Evolutionary conservation across 2,113 vertebrate species (phyloP), one percentile per base, ranked within the genome.

Genomic region (Epinephelus fuscoguttatus): DNA sequence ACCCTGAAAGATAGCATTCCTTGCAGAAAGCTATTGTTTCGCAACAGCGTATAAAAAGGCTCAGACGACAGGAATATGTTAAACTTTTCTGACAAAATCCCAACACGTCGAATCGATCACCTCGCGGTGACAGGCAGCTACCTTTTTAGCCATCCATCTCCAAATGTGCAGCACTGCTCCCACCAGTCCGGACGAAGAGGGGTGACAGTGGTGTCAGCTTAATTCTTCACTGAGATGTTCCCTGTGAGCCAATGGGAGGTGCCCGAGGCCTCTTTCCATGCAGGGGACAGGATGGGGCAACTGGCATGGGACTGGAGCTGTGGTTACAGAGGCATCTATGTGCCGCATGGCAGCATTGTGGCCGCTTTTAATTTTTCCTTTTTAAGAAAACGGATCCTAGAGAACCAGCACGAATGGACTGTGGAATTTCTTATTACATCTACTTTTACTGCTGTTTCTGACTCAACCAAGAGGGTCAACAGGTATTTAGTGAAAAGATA

Each of bases 311-410:
- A 76, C 57, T 53, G 60, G 55, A 60, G 42, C 53, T 91, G 89
- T 71, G 90, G 84, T 89, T 72, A 85, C 77, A 70, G 40, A 84
- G 81, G 30, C 73, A 87, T 84, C 62, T 50, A 17, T 66, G 49
- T 57, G 60, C 75, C 1, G 50, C 68, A 81, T 84, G 70, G 75
- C 67, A 72, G 80, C 47, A 81, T 60, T 81, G 61, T 80, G 61
- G 42, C 77, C 37, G 77, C 60, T 71, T 80, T 73, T 23, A 27
- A 68, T 74, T 79, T 63, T 75, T 42, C 40, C 70, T 57, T 55
- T 56, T 14, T 33, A 13, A 69, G 42, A 47, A 55, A 42, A 72
- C 53, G 7, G 40, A 60, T 47, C 30, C 21, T 14, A 23, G 30
- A 61, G 12, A 25, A 33, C 12, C 17, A 7, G 45, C 18, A 55